Conservation (phyloP, 2,888 invertebrate genomes). For the Taenaris catops region DNA sequence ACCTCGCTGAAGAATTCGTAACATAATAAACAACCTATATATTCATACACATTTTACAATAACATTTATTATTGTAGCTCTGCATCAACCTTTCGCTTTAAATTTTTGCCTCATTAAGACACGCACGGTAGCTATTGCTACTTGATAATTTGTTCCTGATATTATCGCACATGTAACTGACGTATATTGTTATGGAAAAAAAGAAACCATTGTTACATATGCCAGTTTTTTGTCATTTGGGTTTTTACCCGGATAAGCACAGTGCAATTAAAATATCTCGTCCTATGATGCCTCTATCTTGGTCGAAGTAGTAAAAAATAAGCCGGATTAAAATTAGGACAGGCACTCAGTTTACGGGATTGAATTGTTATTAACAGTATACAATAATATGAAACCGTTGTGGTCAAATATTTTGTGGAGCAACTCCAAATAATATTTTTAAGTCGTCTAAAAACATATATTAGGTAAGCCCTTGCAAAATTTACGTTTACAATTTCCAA, state of each 20-base stretch:
- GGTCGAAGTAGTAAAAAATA: conserved; percentile 27
- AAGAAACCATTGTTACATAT: conserved; percentile 19
- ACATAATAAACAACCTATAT: no score
- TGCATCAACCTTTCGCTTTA: neutral
- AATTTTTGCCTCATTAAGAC: neutral
- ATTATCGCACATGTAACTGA: conserved; percentile 18
- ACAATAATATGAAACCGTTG: no score
- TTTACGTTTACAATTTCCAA: no score
- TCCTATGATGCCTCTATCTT: conserved; percentile 27
- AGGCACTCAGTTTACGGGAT: conserved; percentile 10
- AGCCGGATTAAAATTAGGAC: conserved; percentile 27
- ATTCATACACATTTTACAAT: no score
- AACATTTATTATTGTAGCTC: neutral
- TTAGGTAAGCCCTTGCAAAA: no score
- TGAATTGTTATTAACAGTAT: no score
- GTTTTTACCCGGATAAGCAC: conserved; percentile 33
- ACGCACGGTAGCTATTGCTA: conserved; percentile 7
- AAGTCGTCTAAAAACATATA: no score
- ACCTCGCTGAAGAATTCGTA: no score
- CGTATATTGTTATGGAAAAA: conserved; percentile 17
- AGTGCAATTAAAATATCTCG: conserved; percentile 30
- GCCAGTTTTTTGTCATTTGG: conserved; percentile 28
- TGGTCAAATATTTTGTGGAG: no score
- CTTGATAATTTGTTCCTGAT: conserved; percentile 16
- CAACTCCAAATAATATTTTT: no score